A percentile compares a stretch with the other conserved stretches of the same genome.
These are phyloP conservation scores for Ploceus nigricollis DNA, from an alignment of 2,113 vertebrate genomes.

Conservation along the genomic window DNA sequence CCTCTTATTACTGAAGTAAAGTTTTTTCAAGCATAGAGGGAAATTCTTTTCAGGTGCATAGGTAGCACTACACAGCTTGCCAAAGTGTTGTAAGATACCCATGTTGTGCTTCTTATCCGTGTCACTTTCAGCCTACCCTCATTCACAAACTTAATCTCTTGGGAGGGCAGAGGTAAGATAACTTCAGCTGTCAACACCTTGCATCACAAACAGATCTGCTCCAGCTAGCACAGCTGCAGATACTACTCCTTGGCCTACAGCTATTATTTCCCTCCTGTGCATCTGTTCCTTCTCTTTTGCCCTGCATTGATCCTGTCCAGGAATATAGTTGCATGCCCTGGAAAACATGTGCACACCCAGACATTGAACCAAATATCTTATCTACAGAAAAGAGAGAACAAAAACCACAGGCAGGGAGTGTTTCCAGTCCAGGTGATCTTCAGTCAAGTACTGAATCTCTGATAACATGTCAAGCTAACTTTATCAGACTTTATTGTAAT, in stretches of 20 bases:
- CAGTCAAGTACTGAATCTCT: background rate
- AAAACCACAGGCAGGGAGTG: background rate
- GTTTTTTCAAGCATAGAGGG: background rate
- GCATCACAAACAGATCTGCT: background rate
- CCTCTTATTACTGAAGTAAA: background rate
- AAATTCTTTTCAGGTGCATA: background rate
- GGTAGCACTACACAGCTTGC: background rate
- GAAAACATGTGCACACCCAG: background rate
- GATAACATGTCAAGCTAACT: background rate
- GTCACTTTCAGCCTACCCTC: background rate
- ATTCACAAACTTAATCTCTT: background rate
- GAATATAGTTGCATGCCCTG: background rate
- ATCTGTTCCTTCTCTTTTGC: background rate
- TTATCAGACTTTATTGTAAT: background rate
- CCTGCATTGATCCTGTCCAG: background rate
- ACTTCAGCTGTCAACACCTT: background rate
- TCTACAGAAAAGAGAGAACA: background rate
- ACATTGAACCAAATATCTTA: conserved; percentile 23
- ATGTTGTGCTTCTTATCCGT: background rate
- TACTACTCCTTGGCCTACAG: background rate
- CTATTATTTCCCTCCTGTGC: background rate
- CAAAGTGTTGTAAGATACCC: background rate
- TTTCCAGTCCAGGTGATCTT: background rate
- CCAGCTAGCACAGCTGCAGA: background rate
- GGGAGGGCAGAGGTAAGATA: background rate